Evolutionary conservation across 2,888 invertebrate genomes (phyloP).

Genomic region (Pseudoips prasinana): DNA sequence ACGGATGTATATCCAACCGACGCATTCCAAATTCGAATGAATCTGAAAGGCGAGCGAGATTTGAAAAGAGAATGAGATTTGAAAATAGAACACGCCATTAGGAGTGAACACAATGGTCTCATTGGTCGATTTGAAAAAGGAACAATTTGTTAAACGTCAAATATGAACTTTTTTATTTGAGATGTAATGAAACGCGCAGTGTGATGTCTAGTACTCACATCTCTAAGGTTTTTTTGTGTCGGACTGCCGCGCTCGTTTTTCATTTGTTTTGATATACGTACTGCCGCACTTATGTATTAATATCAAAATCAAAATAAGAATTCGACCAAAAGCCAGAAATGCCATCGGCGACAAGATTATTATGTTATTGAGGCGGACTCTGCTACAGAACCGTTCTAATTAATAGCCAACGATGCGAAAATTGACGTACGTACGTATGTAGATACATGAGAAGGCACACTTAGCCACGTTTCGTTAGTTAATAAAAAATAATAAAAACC

Average conservation of each 20-base stretch:
- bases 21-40: constrained; percentile 80
- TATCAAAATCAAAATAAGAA: constrained; percentile 71
- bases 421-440: constrained; percentile 36
- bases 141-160: constrained; percentile 83
- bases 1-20: constrained; percentile 63
- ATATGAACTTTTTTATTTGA: constrained; percentile 79
- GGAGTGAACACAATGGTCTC: constrained; percentile 79
- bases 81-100: constrained; percentile 82
- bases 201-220: constrained; percentile 71
- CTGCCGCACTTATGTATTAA: constrained; percentile 65
- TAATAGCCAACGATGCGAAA: constrained; percentile 55
- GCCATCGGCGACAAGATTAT: constrained; percentile 72
- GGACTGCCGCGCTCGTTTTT: constrained; percentile 65
- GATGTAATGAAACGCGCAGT: constrained; percentile 75
- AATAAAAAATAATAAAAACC: constrained; percentile 33
- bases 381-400: constrained; percentile 53
- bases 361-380: constrained; percentile 57
- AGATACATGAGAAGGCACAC: constrained; percentile 16
- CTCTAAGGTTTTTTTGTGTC: constrained; percentile 66
- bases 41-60: constrained; percentile 77
- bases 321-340: constrained; percentile 53
- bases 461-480: constrained; percentile 14
- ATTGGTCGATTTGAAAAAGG: constrained; percentile 82
- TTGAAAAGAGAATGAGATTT: constrained; percentile 82
- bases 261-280: constrained; percentile 68